Percentiles rank a stretch among this genome's conserved stretches.
These are phyloP conservation scores for Microvelia longipes DNA, from an alignment of 1,140 invertebrate genomes.

Conservation along the genomic window DNA sequence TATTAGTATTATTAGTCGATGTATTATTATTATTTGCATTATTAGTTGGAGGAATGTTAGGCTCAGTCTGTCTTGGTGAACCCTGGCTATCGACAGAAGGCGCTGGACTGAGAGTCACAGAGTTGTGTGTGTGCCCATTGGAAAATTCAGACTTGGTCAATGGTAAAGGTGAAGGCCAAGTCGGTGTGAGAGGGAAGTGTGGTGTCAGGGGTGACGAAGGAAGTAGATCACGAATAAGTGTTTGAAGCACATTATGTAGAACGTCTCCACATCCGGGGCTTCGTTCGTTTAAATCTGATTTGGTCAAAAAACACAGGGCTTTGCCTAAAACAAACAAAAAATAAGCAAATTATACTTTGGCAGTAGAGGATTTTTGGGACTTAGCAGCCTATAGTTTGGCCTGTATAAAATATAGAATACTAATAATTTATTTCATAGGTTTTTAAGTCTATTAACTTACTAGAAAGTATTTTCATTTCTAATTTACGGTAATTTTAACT, in stretches of 20 bases:
- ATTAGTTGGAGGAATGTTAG: conserved; percentile 1
- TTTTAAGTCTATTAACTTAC: too few species aligned
- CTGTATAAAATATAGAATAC: too few species aligned
- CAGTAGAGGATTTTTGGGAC: too few species aligned
- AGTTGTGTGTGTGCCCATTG: conserved; percentile 35
- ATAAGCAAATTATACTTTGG: too few species aligned
- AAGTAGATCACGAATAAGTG: conserved; percentile 65
- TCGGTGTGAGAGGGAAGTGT: conserved; percentile 44
- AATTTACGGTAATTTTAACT: too few species aligned
- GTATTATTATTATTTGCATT: not conserved
- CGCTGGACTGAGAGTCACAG: conserved; percentile 75
- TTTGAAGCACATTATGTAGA: conserved; percentile 79
- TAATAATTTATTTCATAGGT: too few species aligned
- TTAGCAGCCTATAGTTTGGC: too few species aligned
- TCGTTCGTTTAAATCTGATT: conserved; percentile 74
- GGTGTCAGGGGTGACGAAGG: conserved; percentile 72
- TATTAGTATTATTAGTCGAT: not conserved
- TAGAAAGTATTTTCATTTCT: too few species aligned
- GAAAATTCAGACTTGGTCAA: conserved; percentile 8
- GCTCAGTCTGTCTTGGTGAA: conserved; percentile 52
- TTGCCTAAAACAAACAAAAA: conserved; percentile 46
- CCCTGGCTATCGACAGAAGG: conserved; percentile 76
- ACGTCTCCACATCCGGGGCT: conserved; percentile 84
- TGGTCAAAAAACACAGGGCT: conserved; percentile 74
- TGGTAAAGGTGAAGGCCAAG: conserved; percentile 36